phyloP scores from a whole-genome alignment of 2,797 vertebrate species.

The Echeneis naucrates region DNA sequence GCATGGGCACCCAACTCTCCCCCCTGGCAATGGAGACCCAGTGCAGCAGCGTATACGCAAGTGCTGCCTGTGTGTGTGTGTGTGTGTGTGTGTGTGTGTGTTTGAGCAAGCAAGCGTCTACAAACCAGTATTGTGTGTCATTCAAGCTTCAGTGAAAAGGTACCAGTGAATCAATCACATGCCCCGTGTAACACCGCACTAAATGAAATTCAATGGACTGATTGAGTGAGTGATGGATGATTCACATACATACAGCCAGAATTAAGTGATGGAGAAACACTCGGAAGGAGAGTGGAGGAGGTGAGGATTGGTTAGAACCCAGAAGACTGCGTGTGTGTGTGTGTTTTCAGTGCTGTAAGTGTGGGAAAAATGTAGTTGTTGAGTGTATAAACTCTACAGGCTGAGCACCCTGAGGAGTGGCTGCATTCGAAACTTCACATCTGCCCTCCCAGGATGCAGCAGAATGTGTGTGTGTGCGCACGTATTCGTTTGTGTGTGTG shows the following conservation, averaged over 20 bases:
- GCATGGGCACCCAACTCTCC: constrained; percentile 72
- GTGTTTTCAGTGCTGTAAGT: constrained; percentile 19
- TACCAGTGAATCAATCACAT: constrained; percentile 85
- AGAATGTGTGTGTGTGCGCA: constrained; percentile 42
- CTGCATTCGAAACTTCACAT: constrained; percentile 72
- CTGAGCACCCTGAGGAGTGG: constrained; percentile 68
- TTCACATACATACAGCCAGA: constrained; percentile 79
- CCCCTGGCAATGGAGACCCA: constrained; percentile 73
- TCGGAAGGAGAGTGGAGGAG: constrained; percentile 76
- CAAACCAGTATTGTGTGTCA: constrained; percentile 80
- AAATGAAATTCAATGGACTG: constrained; percentile 86
- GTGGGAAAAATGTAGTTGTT: constrained; percentile 43
- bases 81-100: constrained; percentile 33
- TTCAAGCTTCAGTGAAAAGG: constrained; percentile 85
- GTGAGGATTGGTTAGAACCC: constrained; percentile 79
- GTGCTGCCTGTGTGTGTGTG: constrained; percentile 27
- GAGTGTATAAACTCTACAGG: constrained; percentile 59
- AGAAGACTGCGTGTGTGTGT: constrained; percentile 48
- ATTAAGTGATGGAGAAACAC: constrained; percentile 83
- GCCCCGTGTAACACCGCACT: constrained; percentile 82
- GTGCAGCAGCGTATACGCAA: constrained; percentile 63
- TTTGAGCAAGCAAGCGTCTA: constrained; percentile 39
- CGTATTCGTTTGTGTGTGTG: constrained; percentile 39
- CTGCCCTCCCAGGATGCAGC: constrained; percentile 78
- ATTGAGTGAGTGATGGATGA: constrained; percentile 86